These are phyloP conservation scores for Allophyes oxyacanthae DNA, from an alignment of 2,888 invertebrate genomes.

Conservation along the genomic window DNA sequence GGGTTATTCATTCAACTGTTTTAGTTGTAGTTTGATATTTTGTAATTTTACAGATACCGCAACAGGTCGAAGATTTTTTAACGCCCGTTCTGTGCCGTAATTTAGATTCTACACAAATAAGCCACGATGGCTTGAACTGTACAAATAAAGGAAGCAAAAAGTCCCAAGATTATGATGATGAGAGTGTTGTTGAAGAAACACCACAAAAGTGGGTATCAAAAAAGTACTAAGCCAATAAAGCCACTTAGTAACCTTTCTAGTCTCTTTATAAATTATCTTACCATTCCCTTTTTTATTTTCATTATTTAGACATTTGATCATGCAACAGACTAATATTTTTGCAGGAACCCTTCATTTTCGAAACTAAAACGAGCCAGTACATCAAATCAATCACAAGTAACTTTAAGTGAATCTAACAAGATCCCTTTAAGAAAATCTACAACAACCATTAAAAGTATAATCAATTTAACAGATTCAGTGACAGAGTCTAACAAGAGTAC, in stretches of 20 bases:
- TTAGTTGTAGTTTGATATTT: not conserved
- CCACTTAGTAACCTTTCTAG: too few relatives aligned
- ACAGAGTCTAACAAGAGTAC: constrained; percentile 58
- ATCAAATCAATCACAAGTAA: constrained; percentile 55
- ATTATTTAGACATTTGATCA: too few relatives aligned
- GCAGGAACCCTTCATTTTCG: constrained; percentile 68
- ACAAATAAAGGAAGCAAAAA: constrained; percentile 41
- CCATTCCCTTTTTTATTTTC: too few relatives aligned
- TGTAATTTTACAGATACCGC: constrained; percentile 47
- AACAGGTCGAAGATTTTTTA: constrained; percentile 64
- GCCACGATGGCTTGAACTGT: constrained; percentile 30
- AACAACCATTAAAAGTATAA: constrained; percentile 60
- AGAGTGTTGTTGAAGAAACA: constrained; percentile 84
- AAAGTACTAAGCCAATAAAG: too few relatives aligned
- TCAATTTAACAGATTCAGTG: constrained; percentile 68
- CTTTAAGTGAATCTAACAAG: constrained; percentile 44
- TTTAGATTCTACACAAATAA: constrained; percentile 51
- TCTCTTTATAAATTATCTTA: too few relatives aligned
- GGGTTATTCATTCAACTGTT: too few relatives aligned
- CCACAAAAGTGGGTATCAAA: constrained; percentile 77
- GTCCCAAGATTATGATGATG: constrained; percentile 72
- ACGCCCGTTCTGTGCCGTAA: constrained; percentile 68
- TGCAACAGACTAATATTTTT: not conserved
- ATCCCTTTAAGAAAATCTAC: constrained; percentile 37
- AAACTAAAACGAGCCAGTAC: constrained; percentile 64